A percentile compares a stretch with the other conserved stretches of the same genome.
Evolutionary conservation across 1,140 invertebrate species (phyloP).

Genomic region (Dendroctonus ponderosae): DNA sequence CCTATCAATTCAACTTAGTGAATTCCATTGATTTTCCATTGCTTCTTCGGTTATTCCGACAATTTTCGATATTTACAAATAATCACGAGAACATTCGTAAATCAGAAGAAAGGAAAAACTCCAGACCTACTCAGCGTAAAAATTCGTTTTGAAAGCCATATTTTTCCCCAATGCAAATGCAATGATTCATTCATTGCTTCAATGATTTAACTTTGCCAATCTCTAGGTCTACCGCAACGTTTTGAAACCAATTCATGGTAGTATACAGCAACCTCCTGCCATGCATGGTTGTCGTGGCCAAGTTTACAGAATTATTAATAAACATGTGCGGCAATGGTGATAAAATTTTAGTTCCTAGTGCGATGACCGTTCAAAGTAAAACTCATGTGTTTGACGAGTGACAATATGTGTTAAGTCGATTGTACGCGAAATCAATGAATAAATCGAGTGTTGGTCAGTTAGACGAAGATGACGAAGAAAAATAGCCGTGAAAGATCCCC

Average conservation of each 20-base stretch:
- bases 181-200: too few species aligned
- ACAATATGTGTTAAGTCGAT: background rate
- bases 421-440: background rate
- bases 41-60: too few species aligned
- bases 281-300: background rate
- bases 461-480: constrained; percentile 53
- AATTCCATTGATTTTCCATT: too few species aligned
- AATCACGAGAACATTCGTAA: too few species aligned
- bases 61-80: too few species aligned
- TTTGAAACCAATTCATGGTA: background rate
- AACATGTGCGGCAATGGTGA: constrained; percentile 13
- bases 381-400: constrained; percentile 3
- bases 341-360: constrained; percentile 12
- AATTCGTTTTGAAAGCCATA: too few species aligned
- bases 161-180: too few species aligned
- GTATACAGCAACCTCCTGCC: background rate
- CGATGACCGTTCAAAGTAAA: constrained; percentile 15
- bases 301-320: constrained; percentile 5
- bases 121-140: too few species aligned
- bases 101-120: too few species aligned
- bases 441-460: background rate
- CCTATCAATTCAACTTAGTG: too few species aligned
- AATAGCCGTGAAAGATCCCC: constrained; percentile 57
- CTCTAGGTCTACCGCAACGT: constrained; percentile 8
- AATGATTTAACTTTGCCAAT: background rate